phyloP scores from a whole-genome alignment of 2,797 vertebrate species.

The Uromys caudimaculatus region DNA sequence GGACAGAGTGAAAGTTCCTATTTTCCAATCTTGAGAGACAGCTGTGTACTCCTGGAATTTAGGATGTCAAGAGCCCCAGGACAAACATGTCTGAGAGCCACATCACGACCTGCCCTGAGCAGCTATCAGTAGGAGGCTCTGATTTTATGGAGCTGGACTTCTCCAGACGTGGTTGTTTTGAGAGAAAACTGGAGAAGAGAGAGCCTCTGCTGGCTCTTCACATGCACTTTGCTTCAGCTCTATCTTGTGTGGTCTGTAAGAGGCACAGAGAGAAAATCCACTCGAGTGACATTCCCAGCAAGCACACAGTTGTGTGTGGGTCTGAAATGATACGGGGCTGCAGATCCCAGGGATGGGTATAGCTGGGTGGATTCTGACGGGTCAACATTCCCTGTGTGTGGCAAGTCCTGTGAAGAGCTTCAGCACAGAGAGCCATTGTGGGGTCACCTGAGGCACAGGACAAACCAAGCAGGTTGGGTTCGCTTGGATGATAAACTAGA shows the following conservation, averaged over 20 bases:
- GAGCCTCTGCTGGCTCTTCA: background rate
- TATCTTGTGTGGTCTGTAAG: background rate
- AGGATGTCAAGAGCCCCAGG: background rate
- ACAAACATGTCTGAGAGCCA: background rate
- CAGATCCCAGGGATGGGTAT: background rate
- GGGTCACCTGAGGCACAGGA: background rate
- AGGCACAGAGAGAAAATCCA: background rate
- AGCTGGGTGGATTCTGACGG: background rate
- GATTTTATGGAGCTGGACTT: background rate
- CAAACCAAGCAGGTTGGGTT: background rate
- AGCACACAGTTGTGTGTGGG: background rate
- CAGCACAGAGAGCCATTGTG: background rate
- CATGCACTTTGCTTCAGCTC: background rate
- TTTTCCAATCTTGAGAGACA: background rate
- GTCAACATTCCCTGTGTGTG: background rate
- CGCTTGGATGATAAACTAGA: background rate
- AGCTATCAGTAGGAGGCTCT: background rate
- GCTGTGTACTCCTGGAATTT: background rate
- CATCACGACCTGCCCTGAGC: fast-evolving
- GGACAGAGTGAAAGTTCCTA: no score
- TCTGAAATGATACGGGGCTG: background rate
- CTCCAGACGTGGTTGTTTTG: background rate
- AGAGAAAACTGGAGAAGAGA: background rate
- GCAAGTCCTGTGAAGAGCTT: no score
- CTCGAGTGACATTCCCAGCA: background rate